phyloP scores from a whole-genome alignment of 2,113 vertebrate species.

The Otolemur garnettii region DNA sequence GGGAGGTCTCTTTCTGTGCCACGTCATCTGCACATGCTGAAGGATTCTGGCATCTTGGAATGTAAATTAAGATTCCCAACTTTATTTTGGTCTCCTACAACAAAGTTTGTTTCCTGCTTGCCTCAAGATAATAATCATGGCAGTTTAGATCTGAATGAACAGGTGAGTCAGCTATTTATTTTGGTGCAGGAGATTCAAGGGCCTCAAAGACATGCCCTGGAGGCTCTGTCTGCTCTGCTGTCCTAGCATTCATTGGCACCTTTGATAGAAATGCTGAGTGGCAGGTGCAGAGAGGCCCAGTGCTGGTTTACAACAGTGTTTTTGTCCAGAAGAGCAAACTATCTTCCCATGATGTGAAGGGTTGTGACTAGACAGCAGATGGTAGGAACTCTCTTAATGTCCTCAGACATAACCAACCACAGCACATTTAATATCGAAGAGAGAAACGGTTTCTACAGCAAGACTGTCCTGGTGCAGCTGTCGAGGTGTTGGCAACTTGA shows the following conservation, averaged over 20 bases:
- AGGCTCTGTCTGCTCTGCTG: background rate
- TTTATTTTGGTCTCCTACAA: background rate
- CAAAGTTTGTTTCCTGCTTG: background rate
- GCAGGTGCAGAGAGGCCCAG: background rate
- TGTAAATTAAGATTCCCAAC: background rate
- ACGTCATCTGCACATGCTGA: rapidly evolving
- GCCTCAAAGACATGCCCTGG: background rate
- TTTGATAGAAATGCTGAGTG: background rate
- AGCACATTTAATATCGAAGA: too few relatives aligned
- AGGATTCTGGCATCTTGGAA: background rate
- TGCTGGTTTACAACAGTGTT: background rate
- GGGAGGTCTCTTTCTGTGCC: too few relatives aligned
- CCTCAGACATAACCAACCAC: background rate
- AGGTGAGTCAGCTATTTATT: background rate
- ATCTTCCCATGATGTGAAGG: background rate
- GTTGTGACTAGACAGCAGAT: background rate
- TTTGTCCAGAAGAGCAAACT: background rate
- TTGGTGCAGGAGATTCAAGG: background rate
- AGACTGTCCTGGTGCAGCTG: background rate
- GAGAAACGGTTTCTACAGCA: background rate
- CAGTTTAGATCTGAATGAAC: background rate
- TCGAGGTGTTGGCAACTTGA: background rate
- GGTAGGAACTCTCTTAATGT: background rate
- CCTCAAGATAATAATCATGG: background rate
- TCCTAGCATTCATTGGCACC: background rate